A percentile compares a stretch with the other conserved stretches of the same genome.
Evolutionary conservation across 2,888 invertebrate species (phyloP).

Genomic region (Choreutis nemorana): DNA sequence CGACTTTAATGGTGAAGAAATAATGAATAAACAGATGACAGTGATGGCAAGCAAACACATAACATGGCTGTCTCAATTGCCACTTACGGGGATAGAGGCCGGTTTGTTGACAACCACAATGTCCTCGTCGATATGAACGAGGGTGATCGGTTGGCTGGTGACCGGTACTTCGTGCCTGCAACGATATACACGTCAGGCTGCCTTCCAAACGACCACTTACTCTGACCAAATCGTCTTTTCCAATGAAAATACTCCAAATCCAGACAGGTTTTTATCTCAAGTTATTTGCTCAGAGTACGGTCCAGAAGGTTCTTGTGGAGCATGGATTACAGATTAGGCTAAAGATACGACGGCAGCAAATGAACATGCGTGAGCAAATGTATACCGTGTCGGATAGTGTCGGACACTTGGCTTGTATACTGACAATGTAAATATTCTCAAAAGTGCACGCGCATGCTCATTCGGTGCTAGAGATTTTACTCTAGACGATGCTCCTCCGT

Average conservation of each 20-base stretch:
- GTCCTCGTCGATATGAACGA: slow-evolving; percentile 98
- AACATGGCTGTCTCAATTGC: slow-evolving; percentile 81
- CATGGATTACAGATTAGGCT: slow-evolving; percentile 37
- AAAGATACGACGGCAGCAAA: slow-evolving; percentile 43
- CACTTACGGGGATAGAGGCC: slow-evolving; percentile 99
- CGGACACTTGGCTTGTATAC: slow-evolving; percentile 11
- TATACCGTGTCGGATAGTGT: slow-evolving; percentile 14
- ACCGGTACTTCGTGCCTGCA: slow-evolving; percentile 99
- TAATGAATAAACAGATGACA: not conserved
- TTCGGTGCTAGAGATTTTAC: slow-evolving; percentile 34
- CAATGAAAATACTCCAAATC: slow-evolving; percentile 4
- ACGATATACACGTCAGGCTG: slow-evolving; percentile 61
- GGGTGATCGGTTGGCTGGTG: slow-evolving; percentile 94
- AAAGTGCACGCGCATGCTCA: slow-evolving; percentile 53
- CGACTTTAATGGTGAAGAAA: not conserved
- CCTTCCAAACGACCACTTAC: slow-evolving; percentile 20
- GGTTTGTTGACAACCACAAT: slow-evolving; percentile 99
- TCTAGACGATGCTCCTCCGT: slow-evolving; percentile 18
- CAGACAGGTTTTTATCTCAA: slow-evolving; percentile 4
- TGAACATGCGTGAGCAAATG: slow-evolving; percentile 49
- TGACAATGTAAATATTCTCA: no score
- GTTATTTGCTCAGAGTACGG: slow-evolving; percentile 34
- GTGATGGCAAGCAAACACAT: slow-evolving; percentile 76
- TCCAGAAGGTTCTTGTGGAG: slow-evolving; percentile 26
- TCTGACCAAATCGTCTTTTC: slow-evolving; percentile 22